Conservation (phyloP, 2,113 vertebrate genomes). For the Eonycteris spelaea region DNA sequence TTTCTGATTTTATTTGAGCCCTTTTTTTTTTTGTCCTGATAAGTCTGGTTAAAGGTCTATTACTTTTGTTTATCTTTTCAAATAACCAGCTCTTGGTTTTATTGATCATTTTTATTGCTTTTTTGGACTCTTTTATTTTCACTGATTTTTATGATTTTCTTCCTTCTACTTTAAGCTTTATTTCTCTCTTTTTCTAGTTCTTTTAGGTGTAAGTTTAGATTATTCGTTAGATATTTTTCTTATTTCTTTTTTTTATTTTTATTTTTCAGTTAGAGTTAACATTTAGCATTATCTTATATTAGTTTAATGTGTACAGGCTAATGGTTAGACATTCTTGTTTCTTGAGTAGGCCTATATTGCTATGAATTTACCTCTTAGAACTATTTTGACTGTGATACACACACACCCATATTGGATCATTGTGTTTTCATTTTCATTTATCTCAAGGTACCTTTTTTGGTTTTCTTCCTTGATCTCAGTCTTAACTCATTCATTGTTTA, state of each 20-base stretch:
- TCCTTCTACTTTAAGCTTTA: neutral
- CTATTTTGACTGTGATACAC: neutral
- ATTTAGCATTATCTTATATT: too few relatives aligned
- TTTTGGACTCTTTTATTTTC: neutral
- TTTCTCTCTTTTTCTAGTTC: neutral
- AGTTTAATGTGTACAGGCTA: too few relatives aligned
- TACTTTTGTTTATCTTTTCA: neutral
- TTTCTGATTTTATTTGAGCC: neutral
- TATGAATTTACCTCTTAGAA: neutral
- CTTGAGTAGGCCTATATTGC: neutral
- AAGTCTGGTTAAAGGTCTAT: neutral
- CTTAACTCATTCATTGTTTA: neutral
- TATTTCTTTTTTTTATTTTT: too few relatives aligned
- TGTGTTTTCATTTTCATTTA: neutral
- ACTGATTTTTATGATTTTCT: neutral
- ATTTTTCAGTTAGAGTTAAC: too few relatives aligned
- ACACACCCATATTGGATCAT: neutral
- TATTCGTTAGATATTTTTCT: neutral
- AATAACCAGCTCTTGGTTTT: neutral
- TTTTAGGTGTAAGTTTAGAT: neutral
- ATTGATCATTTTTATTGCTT: neutral
- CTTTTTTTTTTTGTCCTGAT: neutral
- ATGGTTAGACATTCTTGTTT: neutral
- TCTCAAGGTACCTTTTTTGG: neutral
- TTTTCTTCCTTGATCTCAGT: neutral